phyloP scores from a whole-genome alignment of 2,113 vertebrate species.

The Sinocyclocheilus rhinocerous region DNA sequence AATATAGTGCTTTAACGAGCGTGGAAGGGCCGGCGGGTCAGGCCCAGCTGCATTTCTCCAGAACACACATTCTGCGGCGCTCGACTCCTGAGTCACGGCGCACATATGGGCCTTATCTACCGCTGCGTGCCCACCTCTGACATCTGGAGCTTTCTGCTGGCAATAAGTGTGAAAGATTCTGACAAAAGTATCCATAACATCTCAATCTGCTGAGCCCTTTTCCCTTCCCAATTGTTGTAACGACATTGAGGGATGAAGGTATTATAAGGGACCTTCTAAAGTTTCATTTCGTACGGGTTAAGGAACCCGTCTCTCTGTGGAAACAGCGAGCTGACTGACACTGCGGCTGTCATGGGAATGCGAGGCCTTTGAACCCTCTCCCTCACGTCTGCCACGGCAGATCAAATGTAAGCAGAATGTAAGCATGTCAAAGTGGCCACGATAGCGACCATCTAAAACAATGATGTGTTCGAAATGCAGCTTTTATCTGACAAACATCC shows the following conservation, averaged over 20 bases:
- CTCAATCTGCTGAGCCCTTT: conserved; percentile 29
- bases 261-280: conserved; percentile 6
- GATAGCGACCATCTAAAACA: background rate
- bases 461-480: background rate
- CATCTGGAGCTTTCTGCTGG: conserved; percentile 34
- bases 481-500: conserved; percentile 2
- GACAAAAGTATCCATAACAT: conserved; percentile 37
- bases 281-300: background rate
- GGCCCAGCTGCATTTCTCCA: conserved; percentile 32
- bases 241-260: conserved; percentile 13
- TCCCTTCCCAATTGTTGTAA: conserved; percentile 22
- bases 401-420: conserved; percentile 9
- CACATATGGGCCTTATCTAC: conserved; percentile 38
- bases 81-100: conserved; percentile 27
- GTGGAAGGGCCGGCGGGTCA: conserved; percentile 26
- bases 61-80: conserved; percentile 3
- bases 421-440: conserved; percentile 26
- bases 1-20: conserved; percentile 23
- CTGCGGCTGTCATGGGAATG: background rate
- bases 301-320: background rate
- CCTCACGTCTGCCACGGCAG: background rate
- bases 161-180: conserved; percentile 24
- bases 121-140: conserved; percentile 28
- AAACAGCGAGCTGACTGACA: conserved; percentile 1
- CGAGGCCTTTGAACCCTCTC: conserved; percentile 23